Base-by-base conservation (phyloP, 2,797 vertebrate genomes). In the Sparus aurata region DNA sequence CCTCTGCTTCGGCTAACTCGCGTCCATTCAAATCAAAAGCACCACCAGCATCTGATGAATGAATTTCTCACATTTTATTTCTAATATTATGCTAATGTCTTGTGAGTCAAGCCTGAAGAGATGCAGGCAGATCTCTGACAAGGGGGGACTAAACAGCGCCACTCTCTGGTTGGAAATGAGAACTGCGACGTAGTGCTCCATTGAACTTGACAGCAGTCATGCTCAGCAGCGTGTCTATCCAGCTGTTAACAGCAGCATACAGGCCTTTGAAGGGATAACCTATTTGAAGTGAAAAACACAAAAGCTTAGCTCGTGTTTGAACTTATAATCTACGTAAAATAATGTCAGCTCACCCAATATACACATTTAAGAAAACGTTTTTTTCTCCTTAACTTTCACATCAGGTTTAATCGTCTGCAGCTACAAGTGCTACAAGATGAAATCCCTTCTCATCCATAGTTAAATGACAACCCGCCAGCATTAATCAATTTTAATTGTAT, bases 211-310 rank as follows among this genome's bases (percentile, higher is more conserved):
- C 74, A 73, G 76, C 75, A 72, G 72, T 63, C 12, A 2, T 69
- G 69, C 61, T 81, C 86, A 82, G 75, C 72, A 66, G 80, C 59
- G 71, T n/a, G 53, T 79, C 77, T 87, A 72, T 89, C 87, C 79
- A 89, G 85, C 87, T 91, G 91, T 90, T 87, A 88, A 82, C 77
- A 89, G 85, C 84, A 85, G 86, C 12, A 76, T 22, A 11, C 23
- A 43, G 45, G 64, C 72, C 84, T 91, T 91, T 92, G 84, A 90
- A 87, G 84, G 75, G 54, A 55, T 25, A 20, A 53, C n/a, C 73
- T 27, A 63, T 78, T 87, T 71, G 59, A 73, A 85, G 70, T 65
- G 43, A 85, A 68, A 72, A 58, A 85, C 62, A 88, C 79, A 90
- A 85, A 85, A 86, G 87, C 58, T 79, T 43, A 69, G 69, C 69